These are phyloP conservation scores for Triplophysa siluroides DNA, from an alignment of 2,113 vertebrate genomes.

Conservation along the genomic window DNA sequence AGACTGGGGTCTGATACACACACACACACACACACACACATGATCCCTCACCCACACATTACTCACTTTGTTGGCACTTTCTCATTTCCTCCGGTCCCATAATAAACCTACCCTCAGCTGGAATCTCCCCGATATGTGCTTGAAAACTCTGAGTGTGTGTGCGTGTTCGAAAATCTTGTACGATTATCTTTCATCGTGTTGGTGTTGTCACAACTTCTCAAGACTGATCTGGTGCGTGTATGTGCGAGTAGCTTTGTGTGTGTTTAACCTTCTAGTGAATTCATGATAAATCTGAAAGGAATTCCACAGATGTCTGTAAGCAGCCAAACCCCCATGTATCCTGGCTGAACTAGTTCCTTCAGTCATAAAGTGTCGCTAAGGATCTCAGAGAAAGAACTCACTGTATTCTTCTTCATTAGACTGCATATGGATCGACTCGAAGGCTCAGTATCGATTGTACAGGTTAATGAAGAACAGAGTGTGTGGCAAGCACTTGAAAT, in stretches of 20 bases:
- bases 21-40: conserved; percentile 15
- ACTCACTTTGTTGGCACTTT: conserved; percentile 20
- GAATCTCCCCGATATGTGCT: conserved; percentile 30
- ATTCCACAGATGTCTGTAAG: conserved; percentile 28
- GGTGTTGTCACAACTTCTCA: not conserved
- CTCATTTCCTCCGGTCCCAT: conserved; percentile 46
- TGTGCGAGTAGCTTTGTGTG: not conserved
- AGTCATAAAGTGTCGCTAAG: conserved; percentile 22
- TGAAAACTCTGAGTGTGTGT: conserved; percentile 17
- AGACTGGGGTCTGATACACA: conserved; percentile 33
- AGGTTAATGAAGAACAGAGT: conserved; percentile 36
- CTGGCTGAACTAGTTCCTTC: conserved; percentile 24
- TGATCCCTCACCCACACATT: conserved; percentile 16
- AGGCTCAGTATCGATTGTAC: not conserved
- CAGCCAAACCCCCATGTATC: conserved; percentile 13
- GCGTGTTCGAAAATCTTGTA: conserved; percentile 21
- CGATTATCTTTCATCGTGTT: conserved; percentile 14
- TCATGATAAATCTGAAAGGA: conserved; percentile 36
- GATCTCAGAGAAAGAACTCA: conserved; percentile 2
- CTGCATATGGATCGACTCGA: conserved; percentile 25
- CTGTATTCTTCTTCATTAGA: conserved; percentile 25
- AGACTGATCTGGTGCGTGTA: conserved; percentile 8
- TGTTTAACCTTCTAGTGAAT: conserved; percentile 20
- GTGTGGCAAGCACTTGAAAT: conserved; percentile 2
- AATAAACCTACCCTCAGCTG: not conserved